Conservation (phyloP, 2,113 vertebrate genomes). For the Machaerirhynchus nigripectus region DNA sequence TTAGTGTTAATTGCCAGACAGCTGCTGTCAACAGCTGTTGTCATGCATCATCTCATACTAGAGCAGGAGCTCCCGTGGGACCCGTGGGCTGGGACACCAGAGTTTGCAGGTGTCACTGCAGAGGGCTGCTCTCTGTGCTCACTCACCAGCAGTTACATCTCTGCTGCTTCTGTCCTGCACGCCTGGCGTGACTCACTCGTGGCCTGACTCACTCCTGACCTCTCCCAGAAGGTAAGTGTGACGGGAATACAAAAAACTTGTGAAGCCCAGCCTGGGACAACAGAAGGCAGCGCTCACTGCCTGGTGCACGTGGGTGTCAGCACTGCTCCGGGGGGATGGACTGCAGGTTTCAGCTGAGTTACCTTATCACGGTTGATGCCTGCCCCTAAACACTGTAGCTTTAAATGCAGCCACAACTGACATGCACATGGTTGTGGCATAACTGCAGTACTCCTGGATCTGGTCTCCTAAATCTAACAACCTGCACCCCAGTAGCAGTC, state of each 20-base stretch:
- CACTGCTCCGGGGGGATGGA: background rate
- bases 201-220: background rate
- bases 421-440: background rate
- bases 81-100: accelerated
- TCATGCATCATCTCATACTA: background rate
- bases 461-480: background rate
- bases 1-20: background rate
- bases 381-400: background rate
- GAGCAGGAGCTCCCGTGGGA: background rate
- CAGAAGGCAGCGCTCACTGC: background rate
- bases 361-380: accelerated
- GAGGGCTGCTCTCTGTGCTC: background rate
- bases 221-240: background rate
- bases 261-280: accelerated
- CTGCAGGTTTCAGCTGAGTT: background rate
- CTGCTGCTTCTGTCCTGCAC: background rate
- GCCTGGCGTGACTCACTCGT: background rate
- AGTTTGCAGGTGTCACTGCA: background rate
- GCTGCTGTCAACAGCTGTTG: background rate
- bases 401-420: background rate
- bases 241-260: background rate
- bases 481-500: background rate
- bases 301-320: background rate
- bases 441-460: background rate
- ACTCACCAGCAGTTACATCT: accelerated